These are phyloP conservation scores for Cyprinus carpio DNA, from an alignment of 2,113 vertebrate species.

Conservation along the genomic window DNA sequence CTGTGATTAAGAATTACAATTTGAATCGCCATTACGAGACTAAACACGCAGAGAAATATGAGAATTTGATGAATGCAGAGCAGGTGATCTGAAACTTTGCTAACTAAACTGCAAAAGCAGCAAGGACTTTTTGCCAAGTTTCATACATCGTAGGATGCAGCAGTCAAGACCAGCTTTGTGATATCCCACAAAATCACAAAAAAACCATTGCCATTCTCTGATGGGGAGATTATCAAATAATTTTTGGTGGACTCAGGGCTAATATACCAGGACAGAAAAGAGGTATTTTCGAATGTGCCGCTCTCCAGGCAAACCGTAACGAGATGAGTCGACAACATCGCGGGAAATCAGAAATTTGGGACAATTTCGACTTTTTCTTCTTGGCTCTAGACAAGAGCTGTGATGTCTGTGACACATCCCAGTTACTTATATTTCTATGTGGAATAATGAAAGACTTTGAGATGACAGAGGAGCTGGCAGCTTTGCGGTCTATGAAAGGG, in stretches of 20 bases:
- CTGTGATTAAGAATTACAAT: too few relatives aligned
- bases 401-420: too few relatives aligned
- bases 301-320: too few relatives aligned
- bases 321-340: too few relatives aligned
- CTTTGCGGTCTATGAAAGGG: too few relatives aligned
- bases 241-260: constrained; percentile 52
- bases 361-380: background rate
- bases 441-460: too few relatives aligned
- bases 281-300: background rate
- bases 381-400: too few relatives aligned
- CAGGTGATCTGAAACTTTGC: constrained; percentile 22
- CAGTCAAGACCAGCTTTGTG: constrained; percentile 4
- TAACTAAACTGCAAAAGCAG: constrained; percentile 49
- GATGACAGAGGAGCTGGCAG: too few relatives aligned
- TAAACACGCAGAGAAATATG: too few relatives aligned
- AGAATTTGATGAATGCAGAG: constrained; percentile 41
- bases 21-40: too few relatives aligned
- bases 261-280: constrained; percentile 52
- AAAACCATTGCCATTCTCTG: constrained; percentile 51
- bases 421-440: too few relatives aligned
- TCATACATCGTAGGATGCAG: constrained; percentile 36
- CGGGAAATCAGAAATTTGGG: constrained; percentile 47
- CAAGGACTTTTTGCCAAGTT: constrained; percentile 36
- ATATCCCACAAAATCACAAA: background rate
- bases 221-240: constrained; percentile 54